phyloP scores from a whole-genome alignment of 2,888 invertebrate species.

The Lycaena phlaeas region DNA sequence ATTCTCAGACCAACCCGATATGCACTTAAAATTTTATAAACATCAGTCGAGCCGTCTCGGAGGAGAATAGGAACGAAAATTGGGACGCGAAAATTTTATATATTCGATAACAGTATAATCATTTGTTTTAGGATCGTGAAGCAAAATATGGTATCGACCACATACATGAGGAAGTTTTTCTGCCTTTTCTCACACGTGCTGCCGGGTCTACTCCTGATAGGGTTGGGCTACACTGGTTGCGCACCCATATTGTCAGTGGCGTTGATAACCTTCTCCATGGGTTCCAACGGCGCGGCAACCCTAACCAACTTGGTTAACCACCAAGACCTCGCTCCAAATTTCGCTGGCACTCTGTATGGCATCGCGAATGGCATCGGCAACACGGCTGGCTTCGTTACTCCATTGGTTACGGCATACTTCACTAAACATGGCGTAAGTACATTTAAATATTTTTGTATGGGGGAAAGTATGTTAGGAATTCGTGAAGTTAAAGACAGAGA shows the following conservation, averaged over 20 bases:
- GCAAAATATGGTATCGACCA: conserved; percentile 55
- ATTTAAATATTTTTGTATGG: neutral
- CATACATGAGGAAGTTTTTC: conserved; percentile 77
- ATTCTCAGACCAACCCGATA: no score
- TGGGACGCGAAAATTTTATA: no score
- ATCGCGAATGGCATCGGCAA: conserved; percentile 83
- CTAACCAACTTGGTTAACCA: conserved; percentile 76
- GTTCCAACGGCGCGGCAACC: conserved; percentile 76
- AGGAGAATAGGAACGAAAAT: no score
- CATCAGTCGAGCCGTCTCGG: no score
- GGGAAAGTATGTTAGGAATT: no score
- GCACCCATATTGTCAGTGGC: conserved; percentile 76
- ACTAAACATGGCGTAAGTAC: conserved; percentile 70
- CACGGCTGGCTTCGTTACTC: conserved; percentile 81
- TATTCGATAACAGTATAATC: no score
- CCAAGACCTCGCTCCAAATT: conserved; percentile 85
- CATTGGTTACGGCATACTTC: conserved; percentile 78
- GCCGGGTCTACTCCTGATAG: conserved; percentile 65
- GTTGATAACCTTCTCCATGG: conserved; percentile 79
- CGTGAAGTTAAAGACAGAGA: no score
- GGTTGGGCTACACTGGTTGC: conserved; percentile 74
- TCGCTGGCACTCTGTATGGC: conserved; percentile 83
- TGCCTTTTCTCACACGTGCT: conserved; percentile 75
- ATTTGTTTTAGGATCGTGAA: conserved; percentile 54
- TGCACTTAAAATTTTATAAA: no score